phyloP scores from a whole-genome alignment of 2,888 invertebrate genomes.

The Hydriomena furcata region DNA sequence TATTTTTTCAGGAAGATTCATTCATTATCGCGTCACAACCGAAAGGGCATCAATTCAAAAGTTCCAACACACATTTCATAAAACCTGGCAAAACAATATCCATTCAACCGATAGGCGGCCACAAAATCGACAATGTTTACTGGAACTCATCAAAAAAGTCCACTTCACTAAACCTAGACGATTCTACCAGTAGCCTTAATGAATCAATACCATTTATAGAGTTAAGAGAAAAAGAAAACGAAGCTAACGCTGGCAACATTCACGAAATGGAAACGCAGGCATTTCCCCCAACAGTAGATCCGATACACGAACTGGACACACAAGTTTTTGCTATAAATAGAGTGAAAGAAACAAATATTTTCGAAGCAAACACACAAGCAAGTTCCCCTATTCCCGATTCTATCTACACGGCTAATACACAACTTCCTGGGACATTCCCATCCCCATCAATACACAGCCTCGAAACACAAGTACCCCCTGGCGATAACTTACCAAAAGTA shows the following conservation, averaged over 20 bases:
- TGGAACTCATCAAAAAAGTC: slow-evolving; percentile 66
- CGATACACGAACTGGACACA: slow-evolving; percentile 56
- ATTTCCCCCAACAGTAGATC: slow-evolving; percentile 1
- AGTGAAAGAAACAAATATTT: slow-evolving; percentile 20
- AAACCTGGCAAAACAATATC: slow-evolving; percentile 58
- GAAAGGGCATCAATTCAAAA: slow-evolving; percentile 37
- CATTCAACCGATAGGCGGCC: slow-evolving; percentile 55
- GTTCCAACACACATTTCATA: slow-evolving; percentile 53
- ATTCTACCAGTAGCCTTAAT: slow-evolving; percentile 47
- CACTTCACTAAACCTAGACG: slow-evolving; percentile 54
- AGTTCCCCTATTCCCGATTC: slow-evolving; percentile 10
- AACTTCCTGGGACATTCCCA: slow-evolving; percentile 16
- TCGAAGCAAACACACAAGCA: slow-evolving; percentile 51
- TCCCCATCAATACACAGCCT: slow-evolving; percentile 39
- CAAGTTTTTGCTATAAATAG: slow-evolving; percentile 39
- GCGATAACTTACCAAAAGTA: slow-evolving; percentile 48
- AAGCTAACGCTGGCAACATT: slow-evolving; percentile 33
- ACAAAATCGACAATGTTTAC: slow-evolving; percentile 60
- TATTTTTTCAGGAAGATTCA: slow-evolving; percentile 68
- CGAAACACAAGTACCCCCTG: slow-evolving; percentile 45
- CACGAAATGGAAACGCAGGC: slow-evolving; percentile 62
- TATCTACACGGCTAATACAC: slow-evolving; percentile 30
- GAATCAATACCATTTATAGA: slow-evolving; percentile 42
- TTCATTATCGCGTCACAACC: slow-evolving; percentile 60
- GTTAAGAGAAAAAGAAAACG: slow-evolving; percentile 32